These are phyloP conservation scores for Apamea epomidion DNA, from an alignment of 2,888 invertebrate species.

Conservation along the genomic window DNA sequence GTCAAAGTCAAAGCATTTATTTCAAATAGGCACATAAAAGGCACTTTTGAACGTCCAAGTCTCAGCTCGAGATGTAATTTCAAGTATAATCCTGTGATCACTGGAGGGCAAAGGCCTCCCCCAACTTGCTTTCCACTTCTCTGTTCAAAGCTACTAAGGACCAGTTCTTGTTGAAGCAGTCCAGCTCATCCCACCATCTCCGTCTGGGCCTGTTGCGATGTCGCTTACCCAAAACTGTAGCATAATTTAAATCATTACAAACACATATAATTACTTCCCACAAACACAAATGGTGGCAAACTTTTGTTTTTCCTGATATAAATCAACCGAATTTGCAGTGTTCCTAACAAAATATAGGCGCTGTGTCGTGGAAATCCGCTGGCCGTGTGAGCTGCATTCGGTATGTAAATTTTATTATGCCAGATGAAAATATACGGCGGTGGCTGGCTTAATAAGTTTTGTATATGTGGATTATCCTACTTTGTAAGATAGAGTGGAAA, in stretches of 20 bases:
- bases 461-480: slow-evolving; percentile 50
- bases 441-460: slow-evolving; percentile 70
- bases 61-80: no score
- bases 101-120: no score
- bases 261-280: slow-evolving; percentile 28
- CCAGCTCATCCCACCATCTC: no score
- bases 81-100: no score
- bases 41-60: no score
- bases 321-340: slow-evolving; percentile 63
- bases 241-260: slow-evolving; percentile 10
- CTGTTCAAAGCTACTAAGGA: no score
- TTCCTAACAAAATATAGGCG: slow-evolving; percentile 64
- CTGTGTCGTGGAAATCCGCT: slow-evolving; percentile 70
- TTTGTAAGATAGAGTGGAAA: slow-evolving; percentile 53
- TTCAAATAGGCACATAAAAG: no score
- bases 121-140: no score
- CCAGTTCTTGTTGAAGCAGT: no score
- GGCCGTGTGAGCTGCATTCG: slow-evolving; percentile 72
- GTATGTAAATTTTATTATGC: slow-evolving; percentile 80
- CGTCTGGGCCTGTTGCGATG: no score
- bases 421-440: slow-evolving; percentile 75
- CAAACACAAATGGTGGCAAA: slow-evolving; percentile 29
- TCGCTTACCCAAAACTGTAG: background rate
- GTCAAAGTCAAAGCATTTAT: no score
- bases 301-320: slow-evolving; percentile 59